A percentile compares a stretch with the other conserved stretches of the same genome.
Evolutionary conservation across 2,888 invertebrate genomes (phyloP).

Genomic region (Apotomis capreana): DNA sequence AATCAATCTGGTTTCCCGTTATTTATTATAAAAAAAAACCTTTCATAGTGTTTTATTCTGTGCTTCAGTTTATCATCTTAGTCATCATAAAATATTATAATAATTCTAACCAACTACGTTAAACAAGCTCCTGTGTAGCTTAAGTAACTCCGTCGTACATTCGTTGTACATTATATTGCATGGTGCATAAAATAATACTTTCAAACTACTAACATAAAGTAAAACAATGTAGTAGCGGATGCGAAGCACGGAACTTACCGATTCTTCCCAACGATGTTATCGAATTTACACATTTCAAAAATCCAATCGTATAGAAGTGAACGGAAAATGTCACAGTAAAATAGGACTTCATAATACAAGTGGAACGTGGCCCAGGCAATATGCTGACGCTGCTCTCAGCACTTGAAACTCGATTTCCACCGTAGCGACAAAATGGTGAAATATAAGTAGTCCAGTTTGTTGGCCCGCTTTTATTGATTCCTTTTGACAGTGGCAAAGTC

Average conservation of each 20-base stretch:
- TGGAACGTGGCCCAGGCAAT: slow-evolving; percentile 69
- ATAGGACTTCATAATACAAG: slow-evolving; percentile 78
- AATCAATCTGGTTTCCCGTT: no score
- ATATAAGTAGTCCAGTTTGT: slow-evolving; percentile 58
- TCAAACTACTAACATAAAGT: slow-evolving; percentile 6
- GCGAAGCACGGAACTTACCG: slow-evolving; percentile 23
- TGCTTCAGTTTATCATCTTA: no score
- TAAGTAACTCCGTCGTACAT: background rate
- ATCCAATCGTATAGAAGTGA: slow-evolving; percentile 76
- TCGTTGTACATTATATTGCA: background rate
- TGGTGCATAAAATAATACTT: slow-evolving; percentile 2
- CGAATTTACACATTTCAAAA: slow-evolving; percentile 80
- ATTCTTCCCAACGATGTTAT: slow-evolving; percentile 58
- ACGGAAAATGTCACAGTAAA: slow-evolving; percentile 79
- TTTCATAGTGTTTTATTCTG: no score
- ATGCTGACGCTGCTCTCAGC: slow-evolving; percentile 72
- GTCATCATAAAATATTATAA: no score
- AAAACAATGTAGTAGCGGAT: slow-evolving; percentile 7
- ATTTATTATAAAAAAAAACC: no score
- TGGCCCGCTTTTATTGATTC: slow-evolving; percentile 43
- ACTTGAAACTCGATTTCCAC: slow-evolving; percentile 74
- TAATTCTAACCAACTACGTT: no score
- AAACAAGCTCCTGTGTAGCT: background rate
- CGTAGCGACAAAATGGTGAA: slow-evolving; percentile 64
- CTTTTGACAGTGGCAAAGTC: slow-evolving; percentile 33